A percentile compares a stretch with the other conserved stretches of the same genome.
Conservation (phyloP, 1,140 invertebrate genomes). For the Aphelenchoides fujianensis region DNA sequence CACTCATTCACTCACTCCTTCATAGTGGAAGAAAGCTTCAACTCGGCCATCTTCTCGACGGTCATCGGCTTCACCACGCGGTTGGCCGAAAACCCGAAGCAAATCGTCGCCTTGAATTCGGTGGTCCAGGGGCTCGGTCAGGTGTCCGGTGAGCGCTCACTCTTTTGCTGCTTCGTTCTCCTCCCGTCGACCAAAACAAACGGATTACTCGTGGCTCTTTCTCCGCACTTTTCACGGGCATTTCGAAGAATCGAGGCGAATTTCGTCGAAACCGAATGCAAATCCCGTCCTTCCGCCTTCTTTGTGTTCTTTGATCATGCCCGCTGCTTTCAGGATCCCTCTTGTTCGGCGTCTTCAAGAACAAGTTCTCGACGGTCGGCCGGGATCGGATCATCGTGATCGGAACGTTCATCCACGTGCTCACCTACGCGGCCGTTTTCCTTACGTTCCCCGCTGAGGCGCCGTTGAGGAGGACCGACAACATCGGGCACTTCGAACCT, state of each 20-base stretch:
- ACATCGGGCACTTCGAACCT: neutral
- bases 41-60: conserved; percentile 48
- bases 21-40: conserved; percentile 48
- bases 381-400: conserved; percentile 81
- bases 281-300: no score
- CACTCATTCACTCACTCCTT: no score
- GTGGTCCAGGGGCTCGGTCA: conserved; percentile 50
- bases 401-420: conserved; percentile 77
- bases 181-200: no score
- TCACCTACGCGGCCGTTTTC: conserved; percentile 78
- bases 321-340: conserved; percentile 70
- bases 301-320: neutral
- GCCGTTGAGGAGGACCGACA: conserved; percentile 70
- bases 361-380: conserved; percentile 76
- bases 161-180: no score
- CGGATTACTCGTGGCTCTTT: no score
- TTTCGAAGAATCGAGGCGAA: no score
- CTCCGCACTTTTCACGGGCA: no score
- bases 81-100: conserved; percentile 38
- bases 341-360: conserved; percentile 82
- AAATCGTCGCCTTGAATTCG: conserved; percentile 37
- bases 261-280: no score
- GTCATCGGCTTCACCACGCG: conserved; percentile 39
- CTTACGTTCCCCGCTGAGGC: conserved; percentile 79
- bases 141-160: conserved; percentile 26